Conservation (phyloP, 2,113 vertebrate species). For the Corapipo altera region DNA sequence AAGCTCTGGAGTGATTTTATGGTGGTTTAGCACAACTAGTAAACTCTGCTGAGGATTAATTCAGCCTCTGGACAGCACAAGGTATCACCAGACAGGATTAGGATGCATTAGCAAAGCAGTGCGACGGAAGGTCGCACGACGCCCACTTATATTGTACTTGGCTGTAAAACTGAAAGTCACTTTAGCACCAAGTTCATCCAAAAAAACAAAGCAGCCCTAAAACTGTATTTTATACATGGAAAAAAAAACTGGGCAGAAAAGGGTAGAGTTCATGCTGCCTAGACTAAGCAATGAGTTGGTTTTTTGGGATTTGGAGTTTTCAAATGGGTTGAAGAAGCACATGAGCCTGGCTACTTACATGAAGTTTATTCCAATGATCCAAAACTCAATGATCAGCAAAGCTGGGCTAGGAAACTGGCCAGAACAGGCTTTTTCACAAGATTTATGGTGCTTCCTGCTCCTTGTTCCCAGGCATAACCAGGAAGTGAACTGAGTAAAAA, state of each 20-base stretch:
- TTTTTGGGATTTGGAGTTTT: not conserved
- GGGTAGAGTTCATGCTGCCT: slow-evolving; percentile 20
- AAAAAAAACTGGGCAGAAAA: not conserved
- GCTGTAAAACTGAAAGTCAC: not conserved
- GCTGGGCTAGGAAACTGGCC: slow-evolving; percentile 43
- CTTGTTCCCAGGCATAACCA: slow-evolving; percentile 56
- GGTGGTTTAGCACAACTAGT: not conserved
- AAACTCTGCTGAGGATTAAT: not conserved
- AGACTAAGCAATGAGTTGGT: not conserved
- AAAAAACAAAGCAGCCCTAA: not conserved
- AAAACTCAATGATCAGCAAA: slow-evolving; percentile 45
- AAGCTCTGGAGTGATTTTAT: not conserved
- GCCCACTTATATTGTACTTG: slow-evolving; percentile 24
- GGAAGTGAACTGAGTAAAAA: slow-evolving; percentile 46
- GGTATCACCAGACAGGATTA: slow-evolving; percentile 23
- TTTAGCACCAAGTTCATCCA: slow-evolving; percentile 29
- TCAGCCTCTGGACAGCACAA: not conserved
- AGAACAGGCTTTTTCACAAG: slow-evolving; percentile 29
- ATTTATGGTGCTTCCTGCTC: slow-evolving; percentile 54
- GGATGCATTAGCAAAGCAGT: not conserved
- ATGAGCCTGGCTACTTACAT: not conserved
- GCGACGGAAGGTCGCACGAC: not conserved
- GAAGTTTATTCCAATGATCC: slow-evolving; percentile 21
- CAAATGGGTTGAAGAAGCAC: not conserved
- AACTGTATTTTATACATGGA: not conserved